Conservation (phyloP, 1,140 invertebrate genomes). For the Drosophila azteca region DNA sequence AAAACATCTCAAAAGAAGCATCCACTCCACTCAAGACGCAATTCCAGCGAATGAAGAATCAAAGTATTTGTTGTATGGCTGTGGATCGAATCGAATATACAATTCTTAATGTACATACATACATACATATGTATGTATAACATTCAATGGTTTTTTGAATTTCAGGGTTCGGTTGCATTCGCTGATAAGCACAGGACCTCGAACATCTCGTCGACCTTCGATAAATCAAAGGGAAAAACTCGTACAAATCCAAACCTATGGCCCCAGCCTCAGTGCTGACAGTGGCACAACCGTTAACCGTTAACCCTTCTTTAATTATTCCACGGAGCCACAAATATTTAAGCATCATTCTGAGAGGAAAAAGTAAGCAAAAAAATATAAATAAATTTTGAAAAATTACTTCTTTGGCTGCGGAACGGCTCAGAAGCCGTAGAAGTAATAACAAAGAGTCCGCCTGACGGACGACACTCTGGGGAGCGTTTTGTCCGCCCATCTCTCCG, state of each 20-base stretch:
- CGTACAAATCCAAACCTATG: constrained; percentile 58
- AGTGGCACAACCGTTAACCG: constrained; percentile 65
- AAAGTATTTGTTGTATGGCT: constrained; percentile 53
- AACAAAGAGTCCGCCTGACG: constrained; percentile 57
- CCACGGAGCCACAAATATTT: constrained; percentile 16
- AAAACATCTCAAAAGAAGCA: constrained; percentile 30
- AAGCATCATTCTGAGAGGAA: constrained; percentile 16
- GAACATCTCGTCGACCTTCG: constrained; percentile 23
- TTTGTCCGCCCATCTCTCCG: constrained; percentile 38
- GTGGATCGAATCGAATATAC: constrained; percentile 18
- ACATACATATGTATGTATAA: too few relatives aligned
- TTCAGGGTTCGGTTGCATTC: constrained; percentile 40
- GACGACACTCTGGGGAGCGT: constrained; percentile 71
- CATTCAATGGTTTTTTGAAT: too few relatives aligned
- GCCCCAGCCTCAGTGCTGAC: constrained; percentile 56
- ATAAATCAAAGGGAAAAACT: constrained; percentile 63
- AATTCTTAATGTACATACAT: neutral
- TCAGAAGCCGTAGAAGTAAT: constrained; percentile 13
- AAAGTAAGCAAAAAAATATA: constrained; percentile 24
- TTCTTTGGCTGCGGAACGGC: constrained; percentile 24
- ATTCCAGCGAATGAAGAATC: constrained; percentile 58
- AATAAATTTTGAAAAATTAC: constrained; percentile 67
- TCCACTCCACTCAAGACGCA: constrained; percentile 1
- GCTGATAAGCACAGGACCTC: constrained; percentile 42
- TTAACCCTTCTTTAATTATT: constrained; percentile 75